Base-by-base conservation (phyloP, 1,140 invertebrate species). In the Tyrophagus putrescentiae region DNA sequence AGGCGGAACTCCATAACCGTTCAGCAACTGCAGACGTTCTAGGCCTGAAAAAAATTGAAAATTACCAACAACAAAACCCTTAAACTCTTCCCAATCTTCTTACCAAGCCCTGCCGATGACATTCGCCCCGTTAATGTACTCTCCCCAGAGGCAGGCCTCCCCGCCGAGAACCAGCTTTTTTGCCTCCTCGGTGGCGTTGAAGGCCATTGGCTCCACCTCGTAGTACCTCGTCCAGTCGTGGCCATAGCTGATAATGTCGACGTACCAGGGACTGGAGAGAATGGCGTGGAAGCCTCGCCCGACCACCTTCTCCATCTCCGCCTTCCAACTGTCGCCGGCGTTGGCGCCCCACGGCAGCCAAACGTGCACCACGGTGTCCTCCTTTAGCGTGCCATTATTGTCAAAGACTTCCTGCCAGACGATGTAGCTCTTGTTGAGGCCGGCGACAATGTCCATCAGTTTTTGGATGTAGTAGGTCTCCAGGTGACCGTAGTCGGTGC, bases 381-480 rank as follows among this genome's bases (percentile, higher is more conserved):
- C 73, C 62, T 75, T 68, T 0, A 84, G 82, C 28, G 79, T 79
- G 71, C 92, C 85, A 62, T 84, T 80, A 48, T 48, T 21, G 63
- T 84, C 80, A 69, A 87, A 84, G 68, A 94, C 85, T 74, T 94
- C 90, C 74, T 95, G 87, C 90, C 90, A 95, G 1, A 95, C 84
- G 21, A 92, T 77, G 48, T 82, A 77, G 11, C 73, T 79, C 1
- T 68, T 70, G 0, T 71, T 65, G 2, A 75, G 58, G 13, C 65
- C 64, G 25, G 64, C 64, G 16, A 76, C 64, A 57, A 76, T 74
- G 60, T 75, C 65, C 1, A 85, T 66, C 1, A 86, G 57, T 63
- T 77, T 78, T 64, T 80, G 71, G 62, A 87, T 79, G 68, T 84
- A 87, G 60, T 79, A 78, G 61, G 76, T 73, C 70, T 87, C 82